Conservation (phyloP, 2,888 invertebrate genomes). For the Latrodectus elegans region DNA sequence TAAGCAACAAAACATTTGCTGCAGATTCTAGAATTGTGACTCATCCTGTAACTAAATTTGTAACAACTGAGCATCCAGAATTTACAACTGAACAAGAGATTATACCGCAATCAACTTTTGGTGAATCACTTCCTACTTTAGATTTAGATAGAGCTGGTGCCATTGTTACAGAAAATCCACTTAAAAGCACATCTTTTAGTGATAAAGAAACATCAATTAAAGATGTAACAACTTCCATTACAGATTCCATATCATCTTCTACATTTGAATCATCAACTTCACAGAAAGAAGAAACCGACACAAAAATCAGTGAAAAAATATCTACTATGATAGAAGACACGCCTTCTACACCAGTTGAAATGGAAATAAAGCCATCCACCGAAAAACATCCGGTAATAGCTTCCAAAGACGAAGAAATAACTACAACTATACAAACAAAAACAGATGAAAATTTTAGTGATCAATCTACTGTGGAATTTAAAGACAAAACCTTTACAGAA, state of each 20-base stretch:
- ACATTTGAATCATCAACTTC: background rate
- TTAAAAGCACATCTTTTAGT: too few species aligned
- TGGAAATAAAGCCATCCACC: too few species aligned
- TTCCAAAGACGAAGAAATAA: background rate
- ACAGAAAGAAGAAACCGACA: background rate
- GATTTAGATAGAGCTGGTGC: background rate
- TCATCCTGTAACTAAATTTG: conserved; percentile 2
- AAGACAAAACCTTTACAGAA: too few species aligned
- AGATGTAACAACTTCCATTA: background rate
- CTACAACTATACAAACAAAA: background rate
- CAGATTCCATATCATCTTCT: background rate
- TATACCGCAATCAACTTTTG: background rate
- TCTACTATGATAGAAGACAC: background rate
- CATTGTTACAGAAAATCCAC: background rate
- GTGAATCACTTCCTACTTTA: background rate
- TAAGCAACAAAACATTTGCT: conserved; percentile 28
- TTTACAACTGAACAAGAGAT: background rate
- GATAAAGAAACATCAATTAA: background rate
- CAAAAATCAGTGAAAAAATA: background rate
- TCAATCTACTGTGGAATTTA: background rate
- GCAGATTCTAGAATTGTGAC: conserved; percentile 28
- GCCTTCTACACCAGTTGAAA: too few species aligned
- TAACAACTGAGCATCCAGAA: background rate
- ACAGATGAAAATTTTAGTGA: background rate
- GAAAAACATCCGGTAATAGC: background rate